Base-by-base conservation (phyloP, 2,797 vertebrate species). In the Eptatretus atami region DNA sequence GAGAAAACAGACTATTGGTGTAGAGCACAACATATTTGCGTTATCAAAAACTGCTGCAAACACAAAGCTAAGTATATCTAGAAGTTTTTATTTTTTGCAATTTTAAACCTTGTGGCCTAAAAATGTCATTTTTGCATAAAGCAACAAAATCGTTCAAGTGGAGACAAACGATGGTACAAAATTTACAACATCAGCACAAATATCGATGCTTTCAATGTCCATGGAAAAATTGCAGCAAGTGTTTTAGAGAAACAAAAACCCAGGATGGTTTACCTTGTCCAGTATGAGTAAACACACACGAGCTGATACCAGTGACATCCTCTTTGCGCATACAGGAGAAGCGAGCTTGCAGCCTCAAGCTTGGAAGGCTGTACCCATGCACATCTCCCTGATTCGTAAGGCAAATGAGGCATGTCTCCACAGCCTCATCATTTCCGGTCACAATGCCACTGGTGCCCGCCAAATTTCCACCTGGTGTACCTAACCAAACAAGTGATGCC, bases 301-400 rank as follows among this genome's bases (percentile, higher is more conserved):
- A 96, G 1, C 88, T 86, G 13, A 98, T 96, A 69, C 92, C 92
- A 0, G 88, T 95, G 65, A 95, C 84, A 12, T 98, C 92, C 73
- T 95, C 90, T 61, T 79, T 75, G 64, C 90, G 83, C 70, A 98
- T 86, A 70, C 92, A 98, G 64, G 82, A 78, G 69, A 86, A 81
- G 6, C 84, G 86, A 57, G 85, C 85, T 74, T 94, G 90, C 71
- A 86, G 74, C 77, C 86, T 92, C 63, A 98, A 78, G 31, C 77
- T 70, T 1, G 92, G 90, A 71, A 98, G 71, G 0, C 86, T 95
- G 70, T 94, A 75, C 64, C 87, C 90, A 52, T 90, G 86, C 66
- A 96, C 73, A 53, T 96, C 92, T 0, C 92, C 92, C 69, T 90
- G 79, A 73, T 95, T 98, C 67, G 86, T 94, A 67, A 96, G 78